Evolutionary conservation across 1,140 invertebrate species (phyloP), one percentile per base, ranked within the genome.

Genomic region (Lutraria rhynchaena): DNA sequence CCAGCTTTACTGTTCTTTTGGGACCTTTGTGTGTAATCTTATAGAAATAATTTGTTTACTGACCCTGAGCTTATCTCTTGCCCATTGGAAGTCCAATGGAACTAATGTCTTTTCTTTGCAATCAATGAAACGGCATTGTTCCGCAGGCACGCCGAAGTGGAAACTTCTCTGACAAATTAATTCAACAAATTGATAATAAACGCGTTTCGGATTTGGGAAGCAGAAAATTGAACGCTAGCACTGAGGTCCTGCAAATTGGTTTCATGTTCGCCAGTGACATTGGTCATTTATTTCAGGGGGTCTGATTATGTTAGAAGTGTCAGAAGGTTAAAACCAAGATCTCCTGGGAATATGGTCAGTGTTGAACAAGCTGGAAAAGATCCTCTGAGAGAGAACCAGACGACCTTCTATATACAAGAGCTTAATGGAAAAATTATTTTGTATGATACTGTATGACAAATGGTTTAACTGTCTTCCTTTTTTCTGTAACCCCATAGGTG

Each of bases 181-280:
- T 80, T 80, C 76, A 80, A 70, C 76, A 80, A 80, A 80, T 80
- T 80, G 76, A 70, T 80, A 80, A 80, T 80, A 80, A 80, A 80
- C 76, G 76, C 65, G 76, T 80, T 80, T 80, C 44, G 76, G 76
- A 80, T 70, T 80, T 80, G 76, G 76, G 67, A 53, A 51, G 63
- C 76, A 80, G 63, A 80, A 80, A 80, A 80, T 80, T 80, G 76
- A 80, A 60, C 76, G 65, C 61, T 29, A 51, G 53, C 46, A 31
- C 51, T 19, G 55, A 80, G 65, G 76, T 70, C 76, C 63, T 80
- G 76, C 76, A 80, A 80, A 80, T 80, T 80, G 61, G 65, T 80
- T 80, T 70, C 76, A 70, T 67, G 76, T 80, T 70, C 17, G 41
- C 35, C n/a, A 46, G 33, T 80, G 76, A 70, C 76, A 80, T 58